Conservation (phyloP, 2,797 vertebrate genomes). For the Hyperoplus lanceolatus region DNA sequence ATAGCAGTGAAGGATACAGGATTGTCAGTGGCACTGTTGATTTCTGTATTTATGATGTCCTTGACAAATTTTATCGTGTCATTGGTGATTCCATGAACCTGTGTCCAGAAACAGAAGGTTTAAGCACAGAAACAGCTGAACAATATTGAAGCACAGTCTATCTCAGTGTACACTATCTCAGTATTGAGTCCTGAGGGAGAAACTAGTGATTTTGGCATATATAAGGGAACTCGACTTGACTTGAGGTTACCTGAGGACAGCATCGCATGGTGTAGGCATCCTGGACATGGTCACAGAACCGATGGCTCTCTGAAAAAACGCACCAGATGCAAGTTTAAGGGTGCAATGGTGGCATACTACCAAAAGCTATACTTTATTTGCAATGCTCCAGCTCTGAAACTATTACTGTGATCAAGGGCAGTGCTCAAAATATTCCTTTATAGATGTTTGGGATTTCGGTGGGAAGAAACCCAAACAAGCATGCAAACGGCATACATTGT, state of each 20-base stretch:
- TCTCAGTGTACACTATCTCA: background rate
- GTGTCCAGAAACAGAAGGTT: conserved; percentile 27
- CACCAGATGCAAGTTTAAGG: conserved; percentile 29
- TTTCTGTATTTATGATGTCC: conserved; percentile 95
- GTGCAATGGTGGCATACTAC: background rate
- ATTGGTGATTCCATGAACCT: conserved; percentile 95
- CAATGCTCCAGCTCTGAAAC: conserved; percentile 11
- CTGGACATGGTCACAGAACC: conserved; percentile 97
- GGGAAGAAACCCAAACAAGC: background rate
- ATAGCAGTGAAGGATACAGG: conserved; percentile 92
- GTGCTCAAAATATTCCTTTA: conserved; percentile 4
- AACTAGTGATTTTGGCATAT: conserved; percentile 16
- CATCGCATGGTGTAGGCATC: conserved; percentile 98
- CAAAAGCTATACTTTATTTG: conserved; percentile 24
- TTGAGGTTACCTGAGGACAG: conserved; percentile 93
- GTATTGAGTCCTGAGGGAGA: conserved; percentile 1
- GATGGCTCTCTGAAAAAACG: conserved; percentile 91
- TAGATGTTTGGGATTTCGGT: conserved; percentile 2
- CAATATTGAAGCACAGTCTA: background rate
- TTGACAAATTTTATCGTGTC: conserved; percentile 97
- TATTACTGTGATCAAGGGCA: conserved; percentile 1
- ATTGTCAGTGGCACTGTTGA: conserved; percentile 98
- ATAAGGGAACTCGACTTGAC: conserved; percentile 6
- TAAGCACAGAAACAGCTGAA: conserved; percentile 13
- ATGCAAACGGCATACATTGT: background rate